Conservation (phyloP, 30 jellyfish, hydroid and myxozoan species). For the Pelagia noctiluca region DNA sequence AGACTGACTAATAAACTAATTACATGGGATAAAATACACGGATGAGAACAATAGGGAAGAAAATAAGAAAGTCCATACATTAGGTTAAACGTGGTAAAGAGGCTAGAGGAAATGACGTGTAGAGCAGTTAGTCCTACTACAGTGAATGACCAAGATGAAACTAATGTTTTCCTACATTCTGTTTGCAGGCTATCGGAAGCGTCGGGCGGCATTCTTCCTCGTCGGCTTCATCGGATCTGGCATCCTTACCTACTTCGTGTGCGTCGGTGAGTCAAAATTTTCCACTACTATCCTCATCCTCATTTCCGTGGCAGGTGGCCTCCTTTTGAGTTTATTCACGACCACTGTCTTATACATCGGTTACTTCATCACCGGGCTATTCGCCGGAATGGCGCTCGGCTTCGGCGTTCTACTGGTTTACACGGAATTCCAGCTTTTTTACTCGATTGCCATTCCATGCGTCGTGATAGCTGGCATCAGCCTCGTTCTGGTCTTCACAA, state of each 20-base stretch:
- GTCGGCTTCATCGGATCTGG: conserved; percentile 82
- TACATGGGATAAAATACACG: too few species aligned
- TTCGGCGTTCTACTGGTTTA: conserved; percentile 73
- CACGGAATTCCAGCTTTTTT: conserved; percentile 68
- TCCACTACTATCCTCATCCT: conserved; percentile 68
- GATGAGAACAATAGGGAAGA: too few species aligned
- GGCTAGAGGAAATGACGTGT: too few species aligned
- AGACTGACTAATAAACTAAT: too few species aligned
- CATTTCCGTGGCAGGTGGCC: conserved; percentile 92
- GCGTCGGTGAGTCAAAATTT: conserved; percentile 76
- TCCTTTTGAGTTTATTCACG: conserved; percentile 84
- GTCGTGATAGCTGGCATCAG: conserved; percentile 80
- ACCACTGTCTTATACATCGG: conserved; percentile 87
- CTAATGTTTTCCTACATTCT: background rate
- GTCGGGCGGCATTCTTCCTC: conserved; percentile 84
- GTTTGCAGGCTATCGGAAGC: conserved; percentile 77
- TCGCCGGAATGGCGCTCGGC: conserved; percentile 91
- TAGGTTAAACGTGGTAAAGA: too few species aligned
- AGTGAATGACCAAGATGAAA: background rate
- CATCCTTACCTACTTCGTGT: conserved; percentile 74
- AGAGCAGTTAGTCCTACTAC: too few species aligned
- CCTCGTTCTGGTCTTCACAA: conserved; percentile 80
- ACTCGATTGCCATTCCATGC: conserved; percentile 90
- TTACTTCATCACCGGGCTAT: conserved; percentile 89
- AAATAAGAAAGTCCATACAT: too few species aligned